Percentiles rank a stretch among this genome's conserved stretches.
phyloP scores from a whole-genome alignment of 2,113 vertebrate species.

The Macquaria australasica region DNA sequence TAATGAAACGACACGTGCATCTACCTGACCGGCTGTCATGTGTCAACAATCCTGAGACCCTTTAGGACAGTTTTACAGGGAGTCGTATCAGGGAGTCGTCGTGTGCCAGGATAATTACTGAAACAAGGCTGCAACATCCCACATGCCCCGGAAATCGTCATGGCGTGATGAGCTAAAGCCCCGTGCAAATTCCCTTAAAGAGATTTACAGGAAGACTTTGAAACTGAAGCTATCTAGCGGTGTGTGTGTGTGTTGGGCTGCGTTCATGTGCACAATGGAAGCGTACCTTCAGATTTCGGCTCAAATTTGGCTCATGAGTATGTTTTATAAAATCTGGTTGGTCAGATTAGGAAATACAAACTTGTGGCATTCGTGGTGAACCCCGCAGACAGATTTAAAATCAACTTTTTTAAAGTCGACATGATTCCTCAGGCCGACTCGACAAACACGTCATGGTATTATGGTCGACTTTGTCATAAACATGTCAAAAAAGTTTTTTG shows the following conservation, averaged over 20 bases:
- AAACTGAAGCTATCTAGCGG: slow-evolving; percentile 5
- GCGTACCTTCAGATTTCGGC: not conserved
- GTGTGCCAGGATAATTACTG: slow-evolving; percentile 20
- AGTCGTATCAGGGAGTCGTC: not conserved
- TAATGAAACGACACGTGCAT: slow-evolving; percentile 41
- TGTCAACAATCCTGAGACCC: slow-evolving; percentile 33
- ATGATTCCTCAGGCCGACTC: not conserved
- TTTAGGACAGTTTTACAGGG: slow-evolving; percentile 2
- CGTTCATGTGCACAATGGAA: not conserved
- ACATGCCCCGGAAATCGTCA: not conserved
- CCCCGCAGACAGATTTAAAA: not conserved
- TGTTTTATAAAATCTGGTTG: not conserved
- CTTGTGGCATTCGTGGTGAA: not conserved
- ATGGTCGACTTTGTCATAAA: not conserved
- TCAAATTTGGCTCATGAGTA: not conserved
- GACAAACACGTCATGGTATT: not conserved
- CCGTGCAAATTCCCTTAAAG: slow-evolving; percentile 38
- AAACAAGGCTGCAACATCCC: slow-evolving; percentile 30
- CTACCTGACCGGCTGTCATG: slow-evolving; percentile 37
- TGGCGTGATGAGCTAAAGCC: slow-evolving; percentile 35
- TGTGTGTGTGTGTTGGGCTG: not conserved
- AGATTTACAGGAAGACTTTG: slow-evolving; percentile 43
- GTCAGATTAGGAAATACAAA: slow-evolving; percentile 10
- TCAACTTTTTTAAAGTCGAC: not conserved
- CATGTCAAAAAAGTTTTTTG: too few species aligned